These are phyloP conservation scores for Odocoileus hemionus DNA, from an alignment of 2,113 vertebrate genomes.

Conservation along the genomic window DNA sequence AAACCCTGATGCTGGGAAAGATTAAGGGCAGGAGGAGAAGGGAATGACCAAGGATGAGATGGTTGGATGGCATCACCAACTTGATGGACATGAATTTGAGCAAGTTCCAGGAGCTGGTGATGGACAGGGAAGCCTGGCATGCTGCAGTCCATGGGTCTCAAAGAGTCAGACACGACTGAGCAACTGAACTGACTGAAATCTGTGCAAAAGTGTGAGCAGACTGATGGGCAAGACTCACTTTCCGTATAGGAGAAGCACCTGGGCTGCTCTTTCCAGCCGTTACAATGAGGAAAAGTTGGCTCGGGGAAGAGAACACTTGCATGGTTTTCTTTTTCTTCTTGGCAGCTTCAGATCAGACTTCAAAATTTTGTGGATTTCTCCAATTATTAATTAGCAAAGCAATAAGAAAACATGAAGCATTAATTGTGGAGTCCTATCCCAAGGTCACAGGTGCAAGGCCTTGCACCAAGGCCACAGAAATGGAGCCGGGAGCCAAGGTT, in stretches of 20 bases:
- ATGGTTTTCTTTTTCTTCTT: not conserved
- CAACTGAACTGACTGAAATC: not conserved
- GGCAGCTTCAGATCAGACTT: not conserved
- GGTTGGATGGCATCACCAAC: not conserved
- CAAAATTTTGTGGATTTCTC: not conserved
- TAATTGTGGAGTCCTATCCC: not conserved
- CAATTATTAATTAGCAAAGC: not conserved
- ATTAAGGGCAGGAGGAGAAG: not conserved
- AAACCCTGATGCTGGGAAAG: not conserved
- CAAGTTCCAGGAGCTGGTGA: not conserved
- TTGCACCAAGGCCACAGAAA: not conserved
- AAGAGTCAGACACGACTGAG: not conserved
- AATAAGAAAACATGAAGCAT: not conserved
- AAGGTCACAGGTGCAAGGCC: not conserved
- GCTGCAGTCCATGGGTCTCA: not conserved
- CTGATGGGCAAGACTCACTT: not conserved
- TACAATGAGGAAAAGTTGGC: not conserved
- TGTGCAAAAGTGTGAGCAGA: not conserved
- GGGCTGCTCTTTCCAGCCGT: not conserved
- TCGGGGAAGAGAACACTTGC: not conserved
- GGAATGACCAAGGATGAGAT: not conserved
- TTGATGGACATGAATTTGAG: not conserved
- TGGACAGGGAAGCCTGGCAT: not conserved
- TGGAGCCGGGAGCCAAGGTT: not conserved
- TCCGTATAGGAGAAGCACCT: not conserved